Base-by-base conservation (phyloP, 2,797 vertebrate genomes). In the Myotis pilosus region DNA sequence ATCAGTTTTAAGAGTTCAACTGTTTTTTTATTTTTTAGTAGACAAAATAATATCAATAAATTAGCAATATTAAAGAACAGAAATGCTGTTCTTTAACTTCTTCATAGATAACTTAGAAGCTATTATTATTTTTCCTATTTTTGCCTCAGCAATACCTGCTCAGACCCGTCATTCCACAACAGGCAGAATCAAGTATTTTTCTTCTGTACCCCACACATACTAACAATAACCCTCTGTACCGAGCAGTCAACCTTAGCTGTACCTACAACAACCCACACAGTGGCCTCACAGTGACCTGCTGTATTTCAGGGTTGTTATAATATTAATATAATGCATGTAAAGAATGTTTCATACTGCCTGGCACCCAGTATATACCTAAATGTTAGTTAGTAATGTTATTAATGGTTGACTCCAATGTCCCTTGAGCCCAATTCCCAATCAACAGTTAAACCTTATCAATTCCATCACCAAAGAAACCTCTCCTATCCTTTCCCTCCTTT, bases 371-470 rank as follows among this genome's bases (percentile, higher is more conserved):
- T 33, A 17, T n/a, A 94, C 76, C 62, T 53, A 91, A 92, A 91
- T 8, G 38, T 74, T 44, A 95, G 51, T 64, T 83, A 71, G 9
- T 81, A 60, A 60, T 85, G 41, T 86, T 92, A 87, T 85, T 57
- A 94, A 80, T 17, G 30, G 36, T 44, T 92, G 47, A 80, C 36
- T 82, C 44, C 20, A 95, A 95, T 66, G 53, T 75, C 28, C 71
- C 55, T 85, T 83, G 51, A 76, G 30, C 62, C 64, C 60, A 60
- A 75, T 49, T 8, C 66, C 84, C 64, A 91, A 83, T 76, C 80
- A 94, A 94, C 75, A 92, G 33, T 74, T 91, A 93, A 89, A 72
- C 68, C 49, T 79, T 92, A 91, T n/a, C 41, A 89, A 81, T 62
- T 92, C 33, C 82, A 84, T 75, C 28, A 74, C 53, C 69, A 96